Percentiles rank a stretch among this genome's conserved stretches.
Evolutionary conservation across 1,140 invertebrate species (phyloP).

Genomic region (Zeugodacus cucurbitae): DNA sequence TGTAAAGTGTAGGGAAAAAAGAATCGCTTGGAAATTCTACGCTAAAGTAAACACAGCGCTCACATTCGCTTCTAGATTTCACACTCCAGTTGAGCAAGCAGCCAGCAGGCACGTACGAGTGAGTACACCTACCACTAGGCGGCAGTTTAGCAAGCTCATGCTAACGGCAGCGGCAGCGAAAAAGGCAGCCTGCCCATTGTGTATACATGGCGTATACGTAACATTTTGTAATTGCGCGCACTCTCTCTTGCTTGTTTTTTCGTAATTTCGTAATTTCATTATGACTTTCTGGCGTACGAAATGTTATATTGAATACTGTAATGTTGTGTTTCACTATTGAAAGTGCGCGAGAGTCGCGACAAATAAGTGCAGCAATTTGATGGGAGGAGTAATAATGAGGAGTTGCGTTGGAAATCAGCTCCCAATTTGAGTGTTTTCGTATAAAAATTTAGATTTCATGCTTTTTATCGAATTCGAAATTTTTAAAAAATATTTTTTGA

Average conservation of each 20-base stretch:
- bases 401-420: no score
- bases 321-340: no score
- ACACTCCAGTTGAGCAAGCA: slow-evolving; percentile 4
- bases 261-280: background rate
- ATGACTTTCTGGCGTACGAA: background rate
- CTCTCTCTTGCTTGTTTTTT: no score
- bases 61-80: background rate
- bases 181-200: background rate
- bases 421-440: no score
- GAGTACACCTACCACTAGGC: background rate
- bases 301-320: background rate
- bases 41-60: background rate
- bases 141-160: background rate
- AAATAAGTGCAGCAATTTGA: no score
- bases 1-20: background rate
- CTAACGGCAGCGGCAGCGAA: background rate
- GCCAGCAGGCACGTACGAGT: background rate
- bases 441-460: no score
- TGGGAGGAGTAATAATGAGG: no score
- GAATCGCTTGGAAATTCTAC: background rate
- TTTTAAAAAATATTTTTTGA: no score
- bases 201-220: background rate
- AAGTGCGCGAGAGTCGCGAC: no score
- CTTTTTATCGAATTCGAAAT: no score
- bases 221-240: background rate